Conservation (phyloP, 2,888 invertebrate species). For the Trachelus iudaicus region DNA sequence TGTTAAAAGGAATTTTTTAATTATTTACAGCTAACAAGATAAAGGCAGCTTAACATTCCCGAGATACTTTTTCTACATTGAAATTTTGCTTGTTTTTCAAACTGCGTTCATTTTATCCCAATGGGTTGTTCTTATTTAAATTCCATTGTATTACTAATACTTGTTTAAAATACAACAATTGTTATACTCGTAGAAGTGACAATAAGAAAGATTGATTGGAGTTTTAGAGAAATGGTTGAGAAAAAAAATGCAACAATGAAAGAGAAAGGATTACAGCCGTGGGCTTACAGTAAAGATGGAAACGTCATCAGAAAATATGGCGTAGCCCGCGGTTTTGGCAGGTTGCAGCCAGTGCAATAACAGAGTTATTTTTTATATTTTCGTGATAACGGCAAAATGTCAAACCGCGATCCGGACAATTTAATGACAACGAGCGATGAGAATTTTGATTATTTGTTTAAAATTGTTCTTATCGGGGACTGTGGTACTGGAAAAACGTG, state of each 20-base stretch:
- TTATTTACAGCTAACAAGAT: neutral
- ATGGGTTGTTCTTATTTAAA: neutral
- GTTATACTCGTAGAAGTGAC: neutral
- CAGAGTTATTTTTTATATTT: neutral
- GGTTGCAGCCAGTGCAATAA: neutral
- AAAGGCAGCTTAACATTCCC: neutral
- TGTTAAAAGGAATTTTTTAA: neutral
- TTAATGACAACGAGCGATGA: conserved; percentile 80
- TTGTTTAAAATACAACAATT: neutral
- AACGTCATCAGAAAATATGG: conserved; percentile 2
- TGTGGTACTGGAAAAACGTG: conserved; percentile 94
- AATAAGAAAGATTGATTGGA: neutral
- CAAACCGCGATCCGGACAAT: conserved; percentile 80
- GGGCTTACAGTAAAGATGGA: neutral
- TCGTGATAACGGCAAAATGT: conserved; percentile 67
- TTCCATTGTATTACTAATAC: neutral
- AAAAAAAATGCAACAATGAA: neutral
- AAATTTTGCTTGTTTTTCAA: neutral
- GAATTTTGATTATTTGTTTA: conserved; percentile 93
- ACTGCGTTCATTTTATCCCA: neutral
- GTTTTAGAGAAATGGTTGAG: neutral
- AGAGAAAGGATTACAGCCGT: neutral
- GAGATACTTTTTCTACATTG: neutral
- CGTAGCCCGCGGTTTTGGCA: conserved; percentile 3
- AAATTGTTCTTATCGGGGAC: conserved; percentile 93